Conservation (phyloP, 1,140 invertebrate species). For the Aphis craccivora region DNA sequence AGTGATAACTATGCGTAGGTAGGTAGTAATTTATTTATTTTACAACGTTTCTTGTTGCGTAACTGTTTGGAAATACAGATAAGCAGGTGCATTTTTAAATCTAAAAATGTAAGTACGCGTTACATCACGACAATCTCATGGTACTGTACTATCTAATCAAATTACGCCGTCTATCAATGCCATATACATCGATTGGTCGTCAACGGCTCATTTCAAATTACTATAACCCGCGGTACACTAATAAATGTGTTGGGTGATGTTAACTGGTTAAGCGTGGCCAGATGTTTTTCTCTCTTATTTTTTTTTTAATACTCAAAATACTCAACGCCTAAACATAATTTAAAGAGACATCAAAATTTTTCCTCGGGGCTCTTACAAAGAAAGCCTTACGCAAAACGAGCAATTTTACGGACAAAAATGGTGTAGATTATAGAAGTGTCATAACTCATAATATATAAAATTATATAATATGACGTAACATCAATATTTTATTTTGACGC, state of each 20-base stretch:
- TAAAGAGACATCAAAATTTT: background rate
- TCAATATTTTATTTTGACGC: too few species aligned
- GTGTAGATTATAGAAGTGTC: background rate
- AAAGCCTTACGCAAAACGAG: background rate
- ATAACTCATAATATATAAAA: background rate
- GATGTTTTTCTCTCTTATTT: background rate
- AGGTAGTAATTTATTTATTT: background rate
- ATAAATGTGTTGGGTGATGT: background rate
- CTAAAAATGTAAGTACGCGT: background rate
- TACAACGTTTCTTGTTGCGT: background rate
- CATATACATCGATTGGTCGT: background rate
- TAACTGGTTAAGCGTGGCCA: background rate
- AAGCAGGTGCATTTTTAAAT: background rate
- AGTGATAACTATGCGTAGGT: background rate
- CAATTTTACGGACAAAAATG: background rate
- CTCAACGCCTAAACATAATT: background rate
- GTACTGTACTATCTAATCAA: background rate
- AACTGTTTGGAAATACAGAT: constrained; percentile 9
- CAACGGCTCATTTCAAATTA: background rate
- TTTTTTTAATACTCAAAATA: too few species aligned
- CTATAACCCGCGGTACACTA: background rate
- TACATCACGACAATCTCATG: background rate
- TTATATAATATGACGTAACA: background rate
- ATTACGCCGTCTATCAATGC: constrained; percentile 14
- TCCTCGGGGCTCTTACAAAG: background rate